A percentile compares a stretch with the other conserved stretches of the same genome.
Evolutionary conservation across 2,888 invertebrate species (phyloP).

Genomic region (Andricus curvator): DNA sequence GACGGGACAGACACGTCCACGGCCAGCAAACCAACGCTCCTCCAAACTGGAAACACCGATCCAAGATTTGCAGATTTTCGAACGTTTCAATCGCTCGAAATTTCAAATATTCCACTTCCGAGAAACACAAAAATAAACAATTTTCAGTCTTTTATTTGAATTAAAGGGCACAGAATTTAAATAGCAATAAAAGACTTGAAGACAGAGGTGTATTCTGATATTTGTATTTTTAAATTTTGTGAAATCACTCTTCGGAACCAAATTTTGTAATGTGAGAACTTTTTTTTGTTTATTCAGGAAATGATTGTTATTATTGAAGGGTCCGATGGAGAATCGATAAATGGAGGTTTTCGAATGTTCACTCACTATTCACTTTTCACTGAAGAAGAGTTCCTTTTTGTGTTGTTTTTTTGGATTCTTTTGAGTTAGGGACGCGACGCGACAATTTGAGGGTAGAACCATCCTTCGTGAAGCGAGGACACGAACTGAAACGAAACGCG

Average conservation of each 20-base stretch:
- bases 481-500: constrained; percentile 31
- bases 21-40: constrained; percentile 32
- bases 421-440: neutral
- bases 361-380: constrained; percentile 7
- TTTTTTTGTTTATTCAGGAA: neutral
- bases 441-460: neutral
- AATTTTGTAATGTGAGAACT: neutral
- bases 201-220: neutral
- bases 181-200: neutral
- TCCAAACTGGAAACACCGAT: neutral
- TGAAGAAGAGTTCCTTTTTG: neutral
- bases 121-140: neutral
- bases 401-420: constrained; percentile 17
- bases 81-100: neutral
- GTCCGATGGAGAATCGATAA: neutral
- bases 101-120: neutral
- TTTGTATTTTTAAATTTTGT: neutral
- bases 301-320: neutral
- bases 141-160: neutral
- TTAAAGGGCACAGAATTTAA: neutral
- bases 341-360: neutral
- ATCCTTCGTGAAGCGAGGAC: constrained; percentile 39
- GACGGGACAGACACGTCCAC: constrained; percentile 1
- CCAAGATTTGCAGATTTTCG: neutral
- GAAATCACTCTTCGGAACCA: neutral